phyloP scores from a whole-genome alignment of 2,113 vertebrate species.

The Salvelinus fontinalis region DNA sequence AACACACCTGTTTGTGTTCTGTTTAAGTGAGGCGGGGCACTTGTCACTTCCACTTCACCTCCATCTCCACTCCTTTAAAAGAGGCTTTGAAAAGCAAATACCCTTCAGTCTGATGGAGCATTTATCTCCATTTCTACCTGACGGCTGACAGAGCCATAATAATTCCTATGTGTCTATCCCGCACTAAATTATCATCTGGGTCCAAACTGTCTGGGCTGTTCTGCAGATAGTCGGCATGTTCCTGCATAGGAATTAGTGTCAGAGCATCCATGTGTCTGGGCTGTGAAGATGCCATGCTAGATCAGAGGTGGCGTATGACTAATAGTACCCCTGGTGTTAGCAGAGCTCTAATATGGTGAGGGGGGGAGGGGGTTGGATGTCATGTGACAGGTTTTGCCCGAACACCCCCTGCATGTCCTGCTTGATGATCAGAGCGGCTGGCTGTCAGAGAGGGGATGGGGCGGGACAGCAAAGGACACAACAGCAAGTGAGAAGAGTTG shows the following conservation, averaged over 20 bases:
- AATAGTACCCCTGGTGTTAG: background rate
- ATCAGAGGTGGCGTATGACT: slow-evolving; percentile 15
- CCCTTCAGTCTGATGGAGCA: slow-evolving; percentile 32
- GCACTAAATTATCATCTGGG: slow-evolving; percentile 37
- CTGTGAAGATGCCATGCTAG: slow-evolving; percentile 29
- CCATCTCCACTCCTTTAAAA: slow-evolving; percentile 14
- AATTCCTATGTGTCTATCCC: slow-evolving; percentile 35
- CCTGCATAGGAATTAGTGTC: slow-evolving; percentile 28
- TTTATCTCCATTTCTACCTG: slow-evolving; percentile 52
- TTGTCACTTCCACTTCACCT: slow-evolving; percentile 49
- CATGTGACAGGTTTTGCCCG: slow-evolving; percentile 18
- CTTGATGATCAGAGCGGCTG: background rate
- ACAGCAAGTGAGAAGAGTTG: too few species aligned
- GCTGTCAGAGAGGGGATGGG: too few species aligned
- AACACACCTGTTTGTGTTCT: slow-evolving; percentile 37
- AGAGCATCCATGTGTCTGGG: slow-evolving; percentile 6
- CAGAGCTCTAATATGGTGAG: slow-evolving; percentile 7
- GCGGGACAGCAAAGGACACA: too few species aligned
- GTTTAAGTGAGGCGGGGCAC: slow-evolving; percentile 33
- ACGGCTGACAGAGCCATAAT: slow-evolving; percentile 34
- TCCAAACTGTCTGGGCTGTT: background rate
- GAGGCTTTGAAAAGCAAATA: slow-evolving; percentile 47
- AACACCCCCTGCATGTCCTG: background rate
- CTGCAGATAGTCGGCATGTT: background rate
- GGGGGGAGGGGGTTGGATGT: slow-evolving; percentile 24